A percentile compares a stretch with the other conserved stretches of the same genome.
These are phyloP conservation scores for Palaemon carinicauda DNA, from an alignment of 1,140 invertebrate species.

Conservation along the genomic window DNA sequence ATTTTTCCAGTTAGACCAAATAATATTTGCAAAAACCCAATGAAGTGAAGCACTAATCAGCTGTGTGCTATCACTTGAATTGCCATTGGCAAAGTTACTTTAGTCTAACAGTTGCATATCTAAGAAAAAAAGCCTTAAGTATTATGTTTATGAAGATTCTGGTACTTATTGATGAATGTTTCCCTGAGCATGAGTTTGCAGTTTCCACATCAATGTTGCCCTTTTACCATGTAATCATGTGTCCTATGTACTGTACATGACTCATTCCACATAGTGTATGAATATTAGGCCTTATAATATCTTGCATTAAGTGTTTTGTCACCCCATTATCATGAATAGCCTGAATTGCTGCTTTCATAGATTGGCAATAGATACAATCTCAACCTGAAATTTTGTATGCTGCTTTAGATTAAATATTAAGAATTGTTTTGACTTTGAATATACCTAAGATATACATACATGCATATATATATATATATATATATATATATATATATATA, in stretches of 20 bases:
- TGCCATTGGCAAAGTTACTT: too few species aligned
- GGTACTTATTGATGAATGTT: not conserved
- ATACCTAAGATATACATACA: too few species aligned
- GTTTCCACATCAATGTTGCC: constrained; percentile 49
- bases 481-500: too few species aligned
- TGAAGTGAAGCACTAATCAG: too few species aligned
- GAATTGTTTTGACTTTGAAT: not conserved
- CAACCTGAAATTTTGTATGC: constrained; percentile 51
- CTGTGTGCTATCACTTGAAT: too few species aligned
- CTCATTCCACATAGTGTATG: constrained; percentile 55
- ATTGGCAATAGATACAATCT: constrained; percentile 50
- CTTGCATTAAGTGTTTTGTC: constrained; percentile 46
- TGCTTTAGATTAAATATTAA: constrained; percentile 53
- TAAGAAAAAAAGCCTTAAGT: not conserved
- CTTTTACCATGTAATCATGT: constrained; percentile 49
- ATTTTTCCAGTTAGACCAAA: too few species aligned
- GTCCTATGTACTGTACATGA: constrained; percentile 56
- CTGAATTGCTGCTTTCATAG: constrained; percentile 49
- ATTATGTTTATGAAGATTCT: not conserved
- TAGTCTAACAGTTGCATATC: not conserved
- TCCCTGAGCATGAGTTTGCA: constrained; percentile 23
- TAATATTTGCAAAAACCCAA: too few species aligned
- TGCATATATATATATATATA: too few species aligned
- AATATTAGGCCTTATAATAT: constrained; percentile 53
- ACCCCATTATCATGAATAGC: constrained; percentile 35